Base-by-base conservation (phyloP, 2,888 invertebrate genomes). In the Lasiommata megera region DNA sequence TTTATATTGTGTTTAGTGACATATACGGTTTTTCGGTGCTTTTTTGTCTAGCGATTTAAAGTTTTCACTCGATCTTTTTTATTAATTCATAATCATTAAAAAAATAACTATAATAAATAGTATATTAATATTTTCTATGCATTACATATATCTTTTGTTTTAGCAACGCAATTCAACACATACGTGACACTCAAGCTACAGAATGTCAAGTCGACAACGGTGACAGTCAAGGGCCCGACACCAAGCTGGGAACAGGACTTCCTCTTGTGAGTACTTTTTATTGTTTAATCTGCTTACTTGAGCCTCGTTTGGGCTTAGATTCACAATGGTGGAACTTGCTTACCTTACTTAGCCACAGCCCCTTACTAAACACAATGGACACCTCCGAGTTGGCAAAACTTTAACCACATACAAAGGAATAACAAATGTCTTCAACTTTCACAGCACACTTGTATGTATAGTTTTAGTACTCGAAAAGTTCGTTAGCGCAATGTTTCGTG, bases 211-310 rank as follows among this genome's bases (percentile, higher is more conserved):
- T 98, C 98, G 65, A 98, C 98, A 69, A 99, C 98, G 77, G 96
- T 98, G 78, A 96, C 97, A 77, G 98, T 98, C 71, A 98, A 98
- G 93, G 99, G 99, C 80, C 94, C 95, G 82, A 95, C 95, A 90
- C 99, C 99, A 82, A 95, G 96, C 88, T 99, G 98, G 98, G 98
- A 98, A 90, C 98, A 98, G 92, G 98, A 99, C 92, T 99, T 98
- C 93, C 94, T 98, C 83, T 99, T 99, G 98, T 99, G 92, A 97
- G 98, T 96, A 85, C 73, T 77, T 76, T n/a, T 73, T 75, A 72
- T 74, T 67, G 68, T 69, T 65, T 67, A 54, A 58, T 44, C 23
- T 56, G 36, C 52, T 16, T 28, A 34, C 16, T 29, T 46, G 46
- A 16, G 46, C 8, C 46, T 29, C 11, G 46, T 31, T 31, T 16